Evolutionary conservation across 2,888 invertebrate genomes (phyloP), one percentile per base, ranked within the genome.

Genomic region (Eulithis prunata): DNA sequence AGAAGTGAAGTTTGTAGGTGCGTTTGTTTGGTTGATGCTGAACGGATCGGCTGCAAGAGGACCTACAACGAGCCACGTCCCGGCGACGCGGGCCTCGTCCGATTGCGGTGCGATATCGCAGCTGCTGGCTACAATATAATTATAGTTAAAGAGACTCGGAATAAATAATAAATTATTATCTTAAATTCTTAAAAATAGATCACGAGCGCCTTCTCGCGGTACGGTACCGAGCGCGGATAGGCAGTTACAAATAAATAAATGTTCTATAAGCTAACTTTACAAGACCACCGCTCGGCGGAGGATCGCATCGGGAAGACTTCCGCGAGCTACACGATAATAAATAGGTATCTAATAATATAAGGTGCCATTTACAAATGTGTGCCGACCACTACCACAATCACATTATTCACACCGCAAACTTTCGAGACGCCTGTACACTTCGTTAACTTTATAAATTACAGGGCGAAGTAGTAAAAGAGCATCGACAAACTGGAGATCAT

Each of bases 121-220:
- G 85, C 89, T 87, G 86, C 86, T 86, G 83, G 87, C 82, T 86
- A 89, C 85, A 86, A 84, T 86, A 88, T 85, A 86, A 89, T 89
- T 86, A 91, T 81, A 91, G 88, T 91, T 90, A 91, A 89, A 91
- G 91, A 93, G 92, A 92, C 92, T 93, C 92, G 87, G 91, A 93
- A 93, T 93, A 93, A 93, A 93, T 93, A 93, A 93, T 93, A 93
- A 93, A 92, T 93, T 93, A 93, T 91, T 93, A 93, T 88, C 91
- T 92, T 93, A 92, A 90, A 90, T 85, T 88, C 92, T 92, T 92
- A 92, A 93, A 90, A 90, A 91, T 93, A 93, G 91, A 93, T 92
- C 92, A 93, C 93, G 93, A 91, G 91, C 90, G 93, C 92, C 92
- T 90, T 90, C 91, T 91, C 90, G 89, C 92, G 92, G 92, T 88